phyloP scores from a whole-genome alignment of 2,797 vertebrate species.

The Luscinia luscinia region DNA sequence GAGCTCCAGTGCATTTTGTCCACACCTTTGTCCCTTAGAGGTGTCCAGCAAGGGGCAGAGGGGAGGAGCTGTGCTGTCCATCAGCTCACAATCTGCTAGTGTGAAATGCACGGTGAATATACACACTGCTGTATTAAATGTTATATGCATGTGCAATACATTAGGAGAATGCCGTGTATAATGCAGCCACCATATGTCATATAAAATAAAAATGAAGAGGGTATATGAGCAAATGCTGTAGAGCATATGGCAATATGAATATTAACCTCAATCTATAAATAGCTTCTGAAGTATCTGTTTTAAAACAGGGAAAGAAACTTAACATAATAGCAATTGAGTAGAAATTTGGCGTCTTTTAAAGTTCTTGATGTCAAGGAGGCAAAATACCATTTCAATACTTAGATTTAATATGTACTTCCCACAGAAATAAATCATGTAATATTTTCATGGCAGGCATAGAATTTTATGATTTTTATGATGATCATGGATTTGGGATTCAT shows the following conservation, averaged over 20 bases:
- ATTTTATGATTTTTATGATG: slow-evolving; percentile 81
- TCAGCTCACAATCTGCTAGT: not conserved
- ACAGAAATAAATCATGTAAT: slow-evolving; percentile 78
- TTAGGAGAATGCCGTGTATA: slow-evolving; percentile 40
- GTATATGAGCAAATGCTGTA: slow-evolving; percentile 56
- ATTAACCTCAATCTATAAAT: slow-evolving; percentile 70
- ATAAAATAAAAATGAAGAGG: slow-evolving; percentile 67
- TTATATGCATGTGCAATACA: slow-evolving; percentile 18
- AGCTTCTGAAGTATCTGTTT: slow-evolving; percentile 54
- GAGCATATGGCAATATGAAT: slow-evolving; percentile 62
- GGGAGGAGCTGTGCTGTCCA: not conserved
- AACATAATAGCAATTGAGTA: slow-evolving; percentile 61
- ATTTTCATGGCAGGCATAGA: slow-evolving; percentile 80
- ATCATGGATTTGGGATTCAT: slow-evolving; percentile 80
- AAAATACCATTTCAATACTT: slow-evolving; percentile 57
- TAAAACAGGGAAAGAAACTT: slow-evolving; percentile 59
- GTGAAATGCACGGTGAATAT: not conserved
- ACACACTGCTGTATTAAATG: not conserved
- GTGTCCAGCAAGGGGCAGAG: not conserved
- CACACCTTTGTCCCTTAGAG: not conserved
- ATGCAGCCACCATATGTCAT: slow-evolving; percentile 57
- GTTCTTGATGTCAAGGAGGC: slow-evolving; percentile 67
- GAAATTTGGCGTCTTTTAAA: slow-evolving; percentile 63
- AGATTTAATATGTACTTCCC: slow-evolving; percentile 73
- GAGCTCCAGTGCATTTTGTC: not conserved